Evolutionary conservation across 2,888 invertebrate genomes (phyloP).

Genomic region (Epinotia bilunana): DNA sequence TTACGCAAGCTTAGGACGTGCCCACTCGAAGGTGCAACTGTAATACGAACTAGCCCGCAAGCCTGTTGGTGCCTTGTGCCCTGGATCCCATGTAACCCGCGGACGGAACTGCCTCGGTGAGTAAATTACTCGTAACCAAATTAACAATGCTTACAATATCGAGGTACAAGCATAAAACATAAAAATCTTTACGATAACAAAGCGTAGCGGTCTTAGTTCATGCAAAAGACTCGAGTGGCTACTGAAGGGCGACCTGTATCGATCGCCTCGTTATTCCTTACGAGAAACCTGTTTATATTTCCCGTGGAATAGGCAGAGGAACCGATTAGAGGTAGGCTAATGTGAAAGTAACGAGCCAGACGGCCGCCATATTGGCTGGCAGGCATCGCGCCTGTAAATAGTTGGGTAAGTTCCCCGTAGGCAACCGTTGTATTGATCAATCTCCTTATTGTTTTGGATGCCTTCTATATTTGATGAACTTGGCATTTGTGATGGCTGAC

Average conservation of each 20-base stretch:
- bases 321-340: conserved; percentile 51
- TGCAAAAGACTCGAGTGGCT: conserved; percentile 21
- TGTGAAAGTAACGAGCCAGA: conserved; percentile 53
- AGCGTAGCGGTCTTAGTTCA: conserved; percentile 22
- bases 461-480: conserved; percentile 55
- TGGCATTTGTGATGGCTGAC: conserved; percentile 50
- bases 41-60: conserved; percentile 60
- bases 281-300: conserved; percentile 64
- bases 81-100: conserved; percentile 72
- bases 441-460: conserved; percentile 56
- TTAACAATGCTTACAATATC: neutral
- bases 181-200: conserved; percentile 46
- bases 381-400: conserved; percentile 55
- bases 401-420: conserved; percentile 49
- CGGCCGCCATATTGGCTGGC: conserved; percentile 49
- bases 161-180: neutral
- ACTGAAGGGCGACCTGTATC: conserved; percentile 61
- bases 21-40: conserved; percentile 67
- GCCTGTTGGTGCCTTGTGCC: conserved; percentile 62
- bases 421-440: conserved; percentile 67
- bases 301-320: conserved; percentile 46
- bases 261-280: conserved; percentile 68
- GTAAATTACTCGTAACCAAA: conserved; percentile 53
- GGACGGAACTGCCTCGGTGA: conserved; percentile 65
- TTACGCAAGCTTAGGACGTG: conserved; percentile 78